Base-by-base conservation (phyloP, 2,888 invertebrate genomes). In the Tridacna crocea region DNA sequence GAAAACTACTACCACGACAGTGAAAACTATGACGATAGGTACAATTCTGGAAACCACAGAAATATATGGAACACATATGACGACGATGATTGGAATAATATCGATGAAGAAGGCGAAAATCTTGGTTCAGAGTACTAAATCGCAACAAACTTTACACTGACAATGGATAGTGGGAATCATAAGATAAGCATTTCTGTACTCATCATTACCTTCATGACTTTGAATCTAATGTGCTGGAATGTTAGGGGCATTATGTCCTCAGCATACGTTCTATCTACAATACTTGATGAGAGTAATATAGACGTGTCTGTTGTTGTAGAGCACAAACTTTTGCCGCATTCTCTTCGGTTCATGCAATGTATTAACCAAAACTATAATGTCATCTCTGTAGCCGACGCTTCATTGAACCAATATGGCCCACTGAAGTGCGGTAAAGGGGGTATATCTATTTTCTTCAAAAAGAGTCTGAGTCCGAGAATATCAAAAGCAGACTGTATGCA, bases 211-310 rank as follows among this genome's bases (percentile, higher is more conserved):
- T 22, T 72, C n/a, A 72, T 72, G 72, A 17, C 19, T 19, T 19
- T 72, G 19, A 72, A 51, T 26, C 1, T 58, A 15, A 48, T 58
- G 27, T 72, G 17, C 26, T 73, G 73, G 73, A 73, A 73, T 60
- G 58, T 27, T 12, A 12, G 73, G 17, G 73, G 73, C 19, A 73
- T 73, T 27, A 73, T 73, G 73, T 60, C 73, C 10, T 73, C 73
- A 0, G 60, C 60, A 6, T 55, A 36, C 36, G 13, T 19, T 12
- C 60, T 73, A 17, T 60, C 73, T 19, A 6, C 58, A 24, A 27
- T 60, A 12, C 60, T 73, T 17, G 46, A 27, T 22, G 17, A 73
- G n/a, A n/a, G 36, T 22, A 46, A 36, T 73, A 22, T 60, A 22
- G 46, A 73, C 22, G 36, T 73, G n/a, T n/a, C 73, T 22, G 10